phyloP scores from a whole-genome alignment of 2,888 invertebrate species.

The Argynnis bischoffii region DNA sequence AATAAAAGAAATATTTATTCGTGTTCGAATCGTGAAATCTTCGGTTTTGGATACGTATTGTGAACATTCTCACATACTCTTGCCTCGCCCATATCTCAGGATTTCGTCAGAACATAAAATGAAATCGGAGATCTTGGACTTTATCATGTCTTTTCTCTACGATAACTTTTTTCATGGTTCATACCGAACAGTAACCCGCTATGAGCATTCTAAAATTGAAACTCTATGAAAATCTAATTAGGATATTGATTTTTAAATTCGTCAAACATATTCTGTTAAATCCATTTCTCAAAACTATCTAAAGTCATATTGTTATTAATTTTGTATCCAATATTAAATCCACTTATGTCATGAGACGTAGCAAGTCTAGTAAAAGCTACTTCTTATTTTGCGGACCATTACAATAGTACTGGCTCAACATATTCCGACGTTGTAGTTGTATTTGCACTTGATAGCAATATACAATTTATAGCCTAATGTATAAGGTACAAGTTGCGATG shows the following conservation, averaged over 20 bases:
- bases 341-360: background rate
- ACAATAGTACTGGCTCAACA: conserved; percentile 13
- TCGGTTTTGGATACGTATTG: conserved; percentile 45
- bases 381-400: conserved; percentile 25
- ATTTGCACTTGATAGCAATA: conserved; percentile 5
- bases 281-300: background rate
- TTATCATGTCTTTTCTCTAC: conserved; percentile 8
- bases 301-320: background rate
- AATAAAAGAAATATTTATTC: conserved; percentile 82
- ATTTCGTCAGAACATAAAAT: conserved; percentile 30
- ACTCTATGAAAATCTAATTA: too few relatives aligned
- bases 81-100: conserved; percentile 29
- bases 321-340: background rate
- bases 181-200: background rate
- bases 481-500: conserved; percentile 33
- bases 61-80: conserved; percentile 57
- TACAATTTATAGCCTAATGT: conserved; percentile 16
- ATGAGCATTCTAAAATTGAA: too few relatives aligned
- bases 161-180: background rate
- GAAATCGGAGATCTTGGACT: conserved; percentile 25
- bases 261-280: background rate
- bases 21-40: conserved; percentile 57
- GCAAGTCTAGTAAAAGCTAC: conserved; percentile 14
- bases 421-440: conserved; percentile 9
- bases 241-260: too few relatives aligned